A percentile compares a stretch with the other conserved stretches of the same genome.
These are phyloP conservation scores for Zaprionus lineosus DNA, from an alignment of 2,888 invertebrate species.

Conservation along the genomic window DNA sequence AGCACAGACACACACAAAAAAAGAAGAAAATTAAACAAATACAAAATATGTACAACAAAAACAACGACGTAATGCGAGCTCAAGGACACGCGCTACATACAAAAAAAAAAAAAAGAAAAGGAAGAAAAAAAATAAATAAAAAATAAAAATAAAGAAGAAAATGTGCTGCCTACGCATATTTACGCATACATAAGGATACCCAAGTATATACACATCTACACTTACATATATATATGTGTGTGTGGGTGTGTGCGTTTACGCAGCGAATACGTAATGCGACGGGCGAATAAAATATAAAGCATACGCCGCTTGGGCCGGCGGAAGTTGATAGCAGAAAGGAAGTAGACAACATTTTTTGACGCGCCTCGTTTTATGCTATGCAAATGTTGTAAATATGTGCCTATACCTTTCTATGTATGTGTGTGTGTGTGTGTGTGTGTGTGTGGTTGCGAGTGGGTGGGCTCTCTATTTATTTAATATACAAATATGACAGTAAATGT, in stretches of 20 bases:
- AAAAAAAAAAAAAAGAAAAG: slow-evolving; percentile 8
- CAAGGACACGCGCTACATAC: slow-evolving; percentile 52
- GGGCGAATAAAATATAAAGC: slow-evolving; percentile 52
- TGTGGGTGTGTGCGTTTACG: slow-evolving; percentile 8
- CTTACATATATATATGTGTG: slow-evolving; percentile 29
- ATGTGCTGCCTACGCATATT: slow-evolving; percentile 57
- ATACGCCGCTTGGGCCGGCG: slow-evolving; percentile 56
- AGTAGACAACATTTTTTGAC: slow-evolving; percentile 28
- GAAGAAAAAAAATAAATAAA: not conserved
- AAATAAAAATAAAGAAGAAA: slow-evolving; percentile 8
- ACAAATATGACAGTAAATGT: slow-evolving; percentile 63
- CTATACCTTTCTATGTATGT: slow-evolving; percentile 4
- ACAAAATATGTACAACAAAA: slow-evolving; percentile 13
- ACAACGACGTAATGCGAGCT: slow-evolving; percentile 61
- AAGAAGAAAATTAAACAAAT: not conserved
- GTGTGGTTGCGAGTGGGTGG: slow-evolving; percentile 11
- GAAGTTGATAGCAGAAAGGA: slow-evolving; percentile 57
- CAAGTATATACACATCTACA: too few species aligned
- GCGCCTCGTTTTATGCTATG: slow-evolving; percentile 48
- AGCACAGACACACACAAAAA: slow-evolving; percentile 3
- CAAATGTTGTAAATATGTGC: too few species aligned
- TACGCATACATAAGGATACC: slow-evolving; percentile 49
- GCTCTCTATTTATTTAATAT: slow-evolving; percentile 64
- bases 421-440: not conserved
- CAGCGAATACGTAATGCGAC: slow-evolving; percentile 68